Evolutionary conservation across 1,140 invertebrate species (phyloP), one percentile per base, ranked within the genome.

Genomic region (Drosophila ohnishii): DNA sequence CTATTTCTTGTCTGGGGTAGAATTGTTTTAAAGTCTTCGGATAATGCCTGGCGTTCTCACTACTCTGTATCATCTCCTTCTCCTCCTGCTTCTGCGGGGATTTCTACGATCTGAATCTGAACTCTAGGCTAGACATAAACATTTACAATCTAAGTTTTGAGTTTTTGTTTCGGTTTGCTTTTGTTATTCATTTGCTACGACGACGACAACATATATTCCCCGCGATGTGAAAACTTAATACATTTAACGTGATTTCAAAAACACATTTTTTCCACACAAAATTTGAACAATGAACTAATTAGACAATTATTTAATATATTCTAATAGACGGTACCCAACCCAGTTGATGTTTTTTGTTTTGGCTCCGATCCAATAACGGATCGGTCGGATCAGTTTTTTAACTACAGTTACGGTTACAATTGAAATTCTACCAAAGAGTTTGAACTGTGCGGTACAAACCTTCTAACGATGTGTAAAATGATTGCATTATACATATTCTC

Each of bases 261-360:
- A 72, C 53, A 80, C 67, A 60, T 62, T 57, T 71, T 10, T 4
- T 53, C 51, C 34, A 37, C 65, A 64, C 78, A 75, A 56, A 75
- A 76, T 85, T 84, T 75, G 80, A 81, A 81, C 79, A 78, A 82
- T 72, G 42, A 82, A 81, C 79, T 81, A 81, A 82, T 75, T 87
- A 87, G 47, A 82, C 85, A 78, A 78, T 75, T 72, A 72, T 71
- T 71, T 59, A 73, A 75, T 87, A 87, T 73, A 78, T 72, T 67
- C 83, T 87, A 84, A 45, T 72, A 75, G 73, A 76, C 55, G 71
- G 72, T 81, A 79, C 83, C 82, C 63, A 85, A 75, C 83, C 82
- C 83, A 72, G 45, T 82, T 78, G 73, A 40, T 70, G 37, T 32
- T 62, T 50, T 10, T 30, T 55, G 19, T 59, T 76, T 47, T 80